Evolutionary conservation across 1,140 invertebrate genomes (phyloP).

Genomic region (Belonocnema kinseyi): DNA sequence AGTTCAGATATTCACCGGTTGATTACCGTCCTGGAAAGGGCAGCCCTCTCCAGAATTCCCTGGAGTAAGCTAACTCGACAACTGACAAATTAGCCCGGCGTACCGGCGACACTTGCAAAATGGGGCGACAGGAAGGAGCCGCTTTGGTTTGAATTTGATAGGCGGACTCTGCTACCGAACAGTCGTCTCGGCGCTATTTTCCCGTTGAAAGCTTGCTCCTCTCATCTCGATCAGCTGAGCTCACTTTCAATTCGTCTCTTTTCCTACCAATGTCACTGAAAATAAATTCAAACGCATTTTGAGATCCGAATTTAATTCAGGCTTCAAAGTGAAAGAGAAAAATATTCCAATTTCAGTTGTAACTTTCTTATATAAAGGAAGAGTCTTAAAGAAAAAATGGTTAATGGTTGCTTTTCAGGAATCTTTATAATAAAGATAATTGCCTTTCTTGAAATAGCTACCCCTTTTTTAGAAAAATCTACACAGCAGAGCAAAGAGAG

Average conservation of each 20-base stretch:
- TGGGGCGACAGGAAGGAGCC: constrained; percentile 71
- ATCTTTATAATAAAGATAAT: too few relatives aligned
- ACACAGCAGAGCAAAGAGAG: too few relatives aligned
- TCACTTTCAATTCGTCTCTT: constrained; percentile 22
- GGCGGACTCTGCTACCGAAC: constrained; percentile 46
- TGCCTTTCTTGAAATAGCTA: too few relatives aligned
- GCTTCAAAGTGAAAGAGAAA: background rate
- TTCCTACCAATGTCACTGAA: background rate
- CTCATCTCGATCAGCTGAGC: constrained; percentile 20
- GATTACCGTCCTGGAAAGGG: constrained; percentile 70
- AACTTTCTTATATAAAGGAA: too few relatives aligned
- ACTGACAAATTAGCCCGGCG: constrained; percentile 76
- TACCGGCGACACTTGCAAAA: constrained; percentile 76
- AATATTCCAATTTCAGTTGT: background rate
- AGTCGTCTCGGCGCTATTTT: constrained; percentile 25
- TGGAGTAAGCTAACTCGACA: constrained; percentile 75
- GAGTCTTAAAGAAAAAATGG: too few relatives aligned
- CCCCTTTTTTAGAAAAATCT: too few relatives aligned
- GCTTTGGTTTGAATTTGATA: constrained; percentile 65
- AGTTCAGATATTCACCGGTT: constrained; percentile 76
- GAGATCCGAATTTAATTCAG: background rate
- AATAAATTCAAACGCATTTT: background rate
- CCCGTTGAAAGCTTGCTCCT: constrained; percentile 8
- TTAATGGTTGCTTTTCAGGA: too few relatives aligned
- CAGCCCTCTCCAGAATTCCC: constrained; percentile 65